Evolutionary conservation across 1,140 invertebrate genomes (phyloP).

Genomic region (Bombus soroeensis): DNA sequence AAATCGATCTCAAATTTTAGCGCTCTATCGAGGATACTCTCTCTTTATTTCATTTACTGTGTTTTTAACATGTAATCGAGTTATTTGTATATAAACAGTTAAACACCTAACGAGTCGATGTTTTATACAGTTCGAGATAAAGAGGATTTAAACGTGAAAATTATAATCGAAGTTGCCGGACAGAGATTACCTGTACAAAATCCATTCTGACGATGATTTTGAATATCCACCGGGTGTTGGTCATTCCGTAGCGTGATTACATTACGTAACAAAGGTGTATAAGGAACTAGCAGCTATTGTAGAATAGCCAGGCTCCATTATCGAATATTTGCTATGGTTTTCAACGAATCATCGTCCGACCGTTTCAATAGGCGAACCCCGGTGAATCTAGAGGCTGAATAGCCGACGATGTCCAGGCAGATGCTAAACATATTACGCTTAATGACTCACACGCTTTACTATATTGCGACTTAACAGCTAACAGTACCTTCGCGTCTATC

Average conservation of each 20-base stretch:
- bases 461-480: conserved; percentile 12
- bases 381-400: neutral
- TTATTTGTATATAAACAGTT: no score
- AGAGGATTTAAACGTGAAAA: neutral
- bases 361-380: neutral
- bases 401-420: neutral
- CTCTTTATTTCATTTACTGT: no score
- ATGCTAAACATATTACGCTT: conserved; percentile 12
- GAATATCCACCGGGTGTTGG: neutral
- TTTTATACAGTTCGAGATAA: neutral
- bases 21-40: no score
- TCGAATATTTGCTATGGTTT: conserved; percentile 19
- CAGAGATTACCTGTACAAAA: neutral
- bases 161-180: neutral
- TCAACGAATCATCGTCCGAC: conserved; percentile 4
- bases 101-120: no score
- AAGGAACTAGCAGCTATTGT: neutral
- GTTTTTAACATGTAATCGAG: no score
- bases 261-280: neutral
- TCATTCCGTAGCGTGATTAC: neutral
- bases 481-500: neutral
- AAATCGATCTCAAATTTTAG: no score
- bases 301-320: neutral
- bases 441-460: conserved; percentile 5
- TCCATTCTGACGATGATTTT: neutral